Evolutionary conservation across 2,797 vertebrate genomes (phyloP), one percentile per base, ranked within the genome.

Genomic region (Schizopygopsis malacanthus): DNA sequence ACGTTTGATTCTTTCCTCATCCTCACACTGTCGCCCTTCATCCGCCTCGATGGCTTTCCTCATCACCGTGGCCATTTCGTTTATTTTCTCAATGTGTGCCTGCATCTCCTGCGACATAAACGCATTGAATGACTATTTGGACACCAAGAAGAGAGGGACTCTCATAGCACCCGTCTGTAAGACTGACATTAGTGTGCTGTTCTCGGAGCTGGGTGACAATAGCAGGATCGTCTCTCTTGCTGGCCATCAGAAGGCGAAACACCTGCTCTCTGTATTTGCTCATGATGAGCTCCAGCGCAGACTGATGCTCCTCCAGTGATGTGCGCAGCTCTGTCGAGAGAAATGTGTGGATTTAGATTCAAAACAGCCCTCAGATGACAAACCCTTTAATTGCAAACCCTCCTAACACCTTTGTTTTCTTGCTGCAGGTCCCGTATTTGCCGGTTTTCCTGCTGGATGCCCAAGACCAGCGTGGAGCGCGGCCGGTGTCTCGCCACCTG

Each of bases 201-300:
- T 99, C 98, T 91, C 98, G 97, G 76, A 99, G 93, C 93, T 97
- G 98, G 39, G 94, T 96, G 88, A 99, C 96, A 65, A 99, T 97
- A 79, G 96, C 82, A 0, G 97, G 98, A 82, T 99, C 97, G 4
- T 99, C 98, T 90, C 95, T 97, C 92, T 99, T 99, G 93, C 97
- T 98, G 0, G 98, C 95, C 97, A 98, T 98, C 13, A 99, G 95
- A 73, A 99, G 91, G 88, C 98, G 94, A 85, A 99, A 99, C 92
- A 99, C 97, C 91, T 99, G 98, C 87, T 99, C 98, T 87, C 98
- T 96, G 91, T 99, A 99, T 91, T 99, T 99, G 94, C 96, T 99
- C 98, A 99, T 99, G 87, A 99, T 99, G 84, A 99, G 97, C 86
- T 99, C 98, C 92, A 99, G 92, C 4, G 98, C 98, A 37, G 98